These are phyloP conservation scores for Enteromius afrohamiltoni DNA, from an alignment of 2,797 vertebrate genomes.

Conservation along the genomic window DNA sequence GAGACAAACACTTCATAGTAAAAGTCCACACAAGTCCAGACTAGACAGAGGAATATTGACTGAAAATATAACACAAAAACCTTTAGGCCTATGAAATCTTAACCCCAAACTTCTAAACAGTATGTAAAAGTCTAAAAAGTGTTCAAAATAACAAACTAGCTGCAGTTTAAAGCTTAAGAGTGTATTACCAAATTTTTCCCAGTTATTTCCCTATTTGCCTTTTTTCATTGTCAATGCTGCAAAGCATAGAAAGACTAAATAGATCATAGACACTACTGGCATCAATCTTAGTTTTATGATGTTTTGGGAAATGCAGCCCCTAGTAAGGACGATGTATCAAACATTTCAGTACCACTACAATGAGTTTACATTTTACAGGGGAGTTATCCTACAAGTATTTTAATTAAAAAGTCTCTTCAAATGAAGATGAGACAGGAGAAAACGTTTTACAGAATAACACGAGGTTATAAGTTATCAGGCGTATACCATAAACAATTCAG, in stretches of 20 bases:
- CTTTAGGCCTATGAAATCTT: no score
- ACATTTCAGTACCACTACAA: neutral
- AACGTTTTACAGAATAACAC: neutral
- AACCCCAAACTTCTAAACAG: no score
- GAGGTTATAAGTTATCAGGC: neutral
- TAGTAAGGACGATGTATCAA: neutral
- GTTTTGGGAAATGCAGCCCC: neutral
- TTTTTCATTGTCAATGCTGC: neutral
- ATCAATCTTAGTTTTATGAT: neutral
- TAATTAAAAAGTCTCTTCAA: neutral
- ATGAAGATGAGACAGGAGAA: neutral
- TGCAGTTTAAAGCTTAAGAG: no score
- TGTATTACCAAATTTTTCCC: neutral
- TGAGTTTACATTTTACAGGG: neutral
- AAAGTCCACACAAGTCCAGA: no score
- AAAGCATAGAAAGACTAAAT: neutral
- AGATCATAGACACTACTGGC: neutral
- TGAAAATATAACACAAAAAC: no score
- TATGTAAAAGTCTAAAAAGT: no score
- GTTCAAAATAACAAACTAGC: no score
- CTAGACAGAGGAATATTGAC: no score
- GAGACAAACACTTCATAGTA: no score
- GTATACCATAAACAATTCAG: constrained; percentile 9
- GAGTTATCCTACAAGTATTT: neutral
- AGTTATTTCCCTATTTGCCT: neutral